Conservation (phyloP, 2,797 vertebrate genomes). For the Pempheris klunzingeri region DNA sequence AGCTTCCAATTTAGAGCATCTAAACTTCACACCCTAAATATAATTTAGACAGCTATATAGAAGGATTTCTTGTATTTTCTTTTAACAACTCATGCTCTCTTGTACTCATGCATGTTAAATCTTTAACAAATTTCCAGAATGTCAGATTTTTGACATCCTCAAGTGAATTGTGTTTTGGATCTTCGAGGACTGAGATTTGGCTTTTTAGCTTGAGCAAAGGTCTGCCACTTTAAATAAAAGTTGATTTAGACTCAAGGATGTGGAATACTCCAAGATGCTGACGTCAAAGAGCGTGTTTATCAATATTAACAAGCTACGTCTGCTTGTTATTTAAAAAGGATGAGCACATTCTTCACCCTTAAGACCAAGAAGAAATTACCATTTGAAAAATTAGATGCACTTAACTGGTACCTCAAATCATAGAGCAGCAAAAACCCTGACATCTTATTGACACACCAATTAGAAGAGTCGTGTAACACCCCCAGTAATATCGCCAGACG, state of each 20-base stretch:
- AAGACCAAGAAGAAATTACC: slow-evolving; percentile 10
- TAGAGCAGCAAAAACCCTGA: slow-evolving; percentile 49
- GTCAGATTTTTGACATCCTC: not conserved
- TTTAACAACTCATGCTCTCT: slow-evolving; percentile 3
- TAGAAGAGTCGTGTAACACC: slow-evolving; percentile 75
- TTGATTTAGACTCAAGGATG: not conserved
- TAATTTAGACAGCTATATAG: slow-evolving; percentile 26
- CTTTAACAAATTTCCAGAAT: slow-evolving; percentile 6
- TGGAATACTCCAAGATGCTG: not conserved
- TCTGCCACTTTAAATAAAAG: not conserved
- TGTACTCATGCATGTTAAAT: slow-evolving; percentile 4
- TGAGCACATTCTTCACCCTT: not conserved
- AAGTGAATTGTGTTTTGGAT: not conserved
- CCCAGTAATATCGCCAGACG: slow-evolving; percentile 69
- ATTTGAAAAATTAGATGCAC: slow-evolving; percentile 41
- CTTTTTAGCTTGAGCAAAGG: not conserved
- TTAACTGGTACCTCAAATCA: slow-evolving; percentile 50
- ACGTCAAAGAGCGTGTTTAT: not conserved
- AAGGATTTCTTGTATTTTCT: not conserved
- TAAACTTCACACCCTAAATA: slow-evolving; percentile 30
- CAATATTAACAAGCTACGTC: not conserved
- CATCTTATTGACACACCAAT: slow-evolving; percentile 74
- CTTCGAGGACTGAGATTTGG: not conserved
- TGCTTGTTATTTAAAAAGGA: slow-evolving; percentile 29
- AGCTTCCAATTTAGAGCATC: slow-evolving; percentile 43